Percentiles rank a stretch among this genome's conserved stretches.
Conservation (phyloP, 1,140 invertebrate species). For the Leptinotarsa defecta region DNA sequence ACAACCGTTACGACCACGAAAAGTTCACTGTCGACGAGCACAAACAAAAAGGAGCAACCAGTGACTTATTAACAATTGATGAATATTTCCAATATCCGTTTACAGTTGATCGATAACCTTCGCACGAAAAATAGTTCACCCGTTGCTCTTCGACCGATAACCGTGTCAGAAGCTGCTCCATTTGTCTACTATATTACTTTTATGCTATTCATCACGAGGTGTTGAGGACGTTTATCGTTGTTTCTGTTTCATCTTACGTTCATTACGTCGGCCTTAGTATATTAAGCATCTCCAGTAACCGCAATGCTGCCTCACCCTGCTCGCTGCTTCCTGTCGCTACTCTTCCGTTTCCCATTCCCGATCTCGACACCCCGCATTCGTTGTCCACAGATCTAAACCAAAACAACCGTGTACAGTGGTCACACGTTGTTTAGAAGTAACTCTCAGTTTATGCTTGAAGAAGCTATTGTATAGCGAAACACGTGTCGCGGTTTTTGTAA, state of each 20-base stretch:
- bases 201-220: conserved; percentile 52
- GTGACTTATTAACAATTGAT: too few relatives aligned
- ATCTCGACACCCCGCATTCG: conserved; percentile 11
- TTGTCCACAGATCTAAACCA: conserved; percentile 7
- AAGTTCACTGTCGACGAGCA: too few relatives aligned
- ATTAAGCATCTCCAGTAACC: conserved; percentile 49
- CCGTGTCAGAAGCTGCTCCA: conserved; percentile 6
- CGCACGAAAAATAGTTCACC: neutral
- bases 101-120: neutral
- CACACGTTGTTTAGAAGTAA: too few relatives aligned
- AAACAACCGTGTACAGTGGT: neutral
- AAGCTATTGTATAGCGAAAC: too few relatives aligned
- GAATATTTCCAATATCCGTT: too few relatives aligned
- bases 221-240: conserved; percentile 52
- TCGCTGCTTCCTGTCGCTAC: conserved; percentile 17
- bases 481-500: too few relatives aligned
- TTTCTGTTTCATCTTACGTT: conserved; percentile 52
- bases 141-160: neutral
- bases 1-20: too few relatives aligned
- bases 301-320: conserved; percentile 41
- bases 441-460: too few relatives aligned
- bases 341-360: conserved; percentile 14
- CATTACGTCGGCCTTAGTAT: conserved; percentile 48
- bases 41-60: too few relatives aligned
- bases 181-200: conserved; percentile 45